Evolutionary conservation across 64 coral and sea anemone species (phyloP), one percentile per base, ranked within the genome.

Genomic region (Pachyseris speciosa): DNA sequence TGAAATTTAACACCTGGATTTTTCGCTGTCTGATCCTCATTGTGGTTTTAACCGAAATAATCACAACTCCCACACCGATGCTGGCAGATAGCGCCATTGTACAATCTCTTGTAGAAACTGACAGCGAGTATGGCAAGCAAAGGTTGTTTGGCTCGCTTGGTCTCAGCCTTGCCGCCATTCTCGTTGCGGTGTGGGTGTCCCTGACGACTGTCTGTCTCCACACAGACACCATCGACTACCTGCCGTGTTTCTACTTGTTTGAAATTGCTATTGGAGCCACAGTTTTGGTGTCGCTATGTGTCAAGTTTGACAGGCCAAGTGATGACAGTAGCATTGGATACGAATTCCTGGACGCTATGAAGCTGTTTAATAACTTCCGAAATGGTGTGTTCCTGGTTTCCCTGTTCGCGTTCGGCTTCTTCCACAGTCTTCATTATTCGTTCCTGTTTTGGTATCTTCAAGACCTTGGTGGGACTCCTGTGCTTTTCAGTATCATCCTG

Each of bases 391-490:
- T 97, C 39, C 70, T 97, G 2, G 92, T 94, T 1, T 90, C 95
- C 9, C 33, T 97, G 8, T 80, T 97, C 44, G n/a, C 69, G 36
- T 74, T 93, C 22, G 95, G 95, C 26, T 94, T 86, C 61, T 87
- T 92, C 16, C 95, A 97, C 85, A 89, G 91, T 9, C 61, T 94
- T 1, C 95, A 97, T 36, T 93, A 94, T 74, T 67, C 86, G 15
- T 97, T 97, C 34, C 37, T 97, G 72, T 97, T 93, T 26, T 97
- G 95, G 95, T 97, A 94, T 63, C 38, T 97, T 17, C 95, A 97
- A 28, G 95, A 97, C 37, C 57, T 97, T 5, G 95, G 95, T 20
- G 95, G 95, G 1, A 92, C 91, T 37, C 95, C 95, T 29, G 66
- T 87, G 2, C 31, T 97, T 4, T 97, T 97, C 47, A 87, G 91